Conservation (phyloP, 2,888 invertebrate species). For the Ferrisia virgata region DNA sequence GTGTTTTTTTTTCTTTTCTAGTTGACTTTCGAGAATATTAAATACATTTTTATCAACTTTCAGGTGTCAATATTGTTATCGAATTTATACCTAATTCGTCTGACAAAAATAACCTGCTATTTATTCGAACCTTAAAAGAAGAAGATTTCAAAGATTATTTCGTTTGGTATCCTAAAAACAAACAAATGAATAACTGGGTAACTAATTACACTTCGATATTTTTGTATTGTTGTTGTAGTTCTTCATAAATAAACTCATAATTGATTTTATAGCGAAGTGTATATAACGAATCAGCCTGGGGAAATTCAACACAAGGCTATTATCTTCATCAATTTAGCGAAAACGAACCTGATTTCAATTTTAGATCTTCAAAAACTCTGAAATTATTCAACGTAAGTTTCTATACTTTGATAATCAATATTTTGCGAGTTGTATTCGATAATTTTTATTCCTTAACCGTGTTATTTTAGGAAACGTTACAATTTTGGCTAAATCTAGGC, state of each 20-base stretch:
- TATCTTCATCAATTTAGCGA: conserved; percentile 74
- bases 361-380: conserved; percentile 66
- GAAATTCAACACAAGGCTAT: conserved; percentile 62
- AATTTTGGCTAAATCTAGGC: conserved; percentile 71
- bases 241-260: background rate
- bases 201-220: no score
- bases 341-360: conserved; percentile 76
- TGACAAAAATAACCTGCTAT: conserved; percentile 68
- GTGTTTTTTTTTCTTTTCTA: background rate
- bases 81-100: conserved; percentile 75
- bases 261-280: conserved; percentile 54
- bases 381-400: conserved; percentile 59
- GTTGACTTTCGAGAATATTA: background rate
- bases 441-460: background rate
- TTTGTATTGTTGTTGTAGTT: background rate
- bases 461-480: conserved; percentile 65
- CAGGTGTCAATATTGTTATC: conserved; percentile 63
- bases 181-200: conserved; percentile 62
- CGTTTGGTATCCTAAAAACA: conserved; percentile 63
- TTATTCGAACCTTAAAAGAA: conserved; percentile 62
- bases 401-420: background rate
- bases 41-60: conserved; percentile 44
- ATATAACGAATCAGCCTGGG: conserved; percentile 67
- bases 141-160: conserved; percentile 66
- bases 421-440: background rate